Evolutionary conservation across 2,888 invertebrate species (phyloP), one percentile per base, ranked within the genome.

Genomic region (Agrilus biguttatus): DNA sequence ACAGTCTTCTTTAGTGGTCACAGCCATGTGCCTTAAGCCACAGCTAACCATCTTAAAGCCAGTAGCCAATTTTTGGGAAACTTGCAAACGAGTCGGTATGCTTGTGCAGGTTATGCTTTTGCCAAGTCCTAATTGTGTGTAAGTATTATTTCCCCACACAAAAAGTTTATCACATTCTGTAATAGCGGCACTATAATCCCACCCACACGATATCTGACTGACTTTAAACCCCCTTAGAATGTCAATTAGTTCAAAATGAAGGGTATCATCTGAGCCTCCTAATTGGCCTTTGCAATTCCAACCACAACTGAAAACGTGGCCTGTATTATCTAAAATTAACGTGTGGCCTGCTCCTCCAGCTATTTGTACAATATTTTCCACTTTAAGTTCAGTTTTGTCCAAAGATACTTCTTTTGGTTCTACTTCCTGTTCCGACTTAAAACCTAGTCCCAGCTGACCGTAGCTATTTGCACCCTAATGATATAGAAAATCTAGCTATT

Each of bases 111-210:
- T 69, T 51, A 60, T 61, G 47, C 61, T 66, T 52, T 62, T 63
- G 32, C 60, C 60, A 28, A 81, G 66, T 12, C 87, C 87, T 42
- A 88, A 65, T 58, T 88, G 87, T 14, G 85, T 83, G 59, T 78
- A 79, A 47, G 71, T 70, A 61, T 88, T 88, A 17, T 85, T 83
- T 5, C 91, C 90, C 89, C 89, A 90, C 3, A 81, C 79, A 65
- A 79, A 81, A 2, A 89, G 62, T 42, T 75, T 71, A 39, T 80
- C 75, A 48, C 77, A 74, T 55, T 75, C 71, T 19, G 83, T 77
- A 14, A 87, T 71, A 36, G 80, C 86, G 51, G 82, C 79, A 43
- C 83, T 84, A 50, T 79, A 79, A 57, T 87, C 84, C 86, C 87
- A 87, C n/a, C 87, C 87, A 53, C 83, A 82, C 33, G 77, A 74